These are phyloP conservation scores for Papilio polytes DNA, from an alignment of 1,140 invertebrate species.

Conservation along the genomic window DNA sequence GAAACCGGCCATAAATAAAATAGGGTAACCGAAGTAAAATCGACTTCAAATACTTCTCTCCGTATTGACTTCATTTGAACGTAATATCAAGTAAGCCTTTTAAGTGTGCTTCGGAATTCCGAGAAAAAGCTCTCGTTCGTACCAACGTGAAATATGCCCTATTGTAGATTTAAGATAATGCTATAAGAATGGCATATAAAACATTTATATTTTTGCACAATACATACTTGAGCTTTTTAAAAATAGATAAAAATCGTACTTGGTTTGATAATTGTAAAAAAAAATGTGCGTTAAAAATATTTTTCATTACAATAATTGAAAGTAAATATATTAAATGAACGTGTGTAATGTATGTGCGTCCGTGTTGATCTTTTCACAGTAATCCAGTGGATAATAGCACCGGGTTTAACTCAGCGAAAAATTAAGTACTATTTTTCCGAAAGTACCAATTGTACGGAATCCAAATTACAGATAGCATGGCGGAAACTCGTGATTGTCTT, in stretches of 20 bases:
- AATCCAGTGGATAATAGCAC: slow-evolving; percentile 1
- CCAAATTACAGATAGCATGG: slow-evolving; percentile 33
- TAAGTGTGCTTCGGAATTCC: slow-evolving; percentile 23
- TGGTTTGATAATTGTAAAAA: background rate
- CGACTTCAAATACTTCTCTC: slow-evolving; percentile 33
- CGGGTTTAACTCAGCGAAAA: slow-evolving; percentile 1
- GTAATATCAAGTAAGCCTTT: slow-evolving; percentile 30
- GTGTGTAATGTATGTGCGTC: background rate
- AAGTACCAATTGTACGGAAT: slow-evolving; percentile 29
- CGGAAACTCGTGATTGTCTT: slow-evolving; percentile 20
- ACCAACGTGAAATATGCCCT: background rate
- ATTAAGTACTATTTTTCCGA: slow-evolving; percentile 23
- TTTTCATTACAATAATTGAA: background rate
- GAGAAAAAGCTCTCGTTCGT: slow-evolving; percentile 10
- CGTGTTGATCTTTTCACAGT: background rate
- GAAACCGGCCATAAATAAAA: slow-evolving; percentile 35
- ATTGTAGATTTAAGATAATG: slow-evolving; percentile 3
- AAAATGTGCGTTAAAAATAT: background rate
- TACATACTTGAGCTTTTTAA: too few species aligned
- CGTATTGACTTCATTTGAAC: slow-evolving; percentile 33
- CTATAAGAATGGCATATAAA: background rate
- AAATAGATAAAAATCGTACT: background rate
- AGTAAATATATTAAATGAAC: too few species aligned
- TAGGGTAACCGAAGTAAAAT: slow-evolving; percentile 43
- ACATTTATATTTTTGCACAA: background rate